Conservation (phyloP, 2,797 vertebrate genomes). For the Hapalemur alaotrensis region DNA sequence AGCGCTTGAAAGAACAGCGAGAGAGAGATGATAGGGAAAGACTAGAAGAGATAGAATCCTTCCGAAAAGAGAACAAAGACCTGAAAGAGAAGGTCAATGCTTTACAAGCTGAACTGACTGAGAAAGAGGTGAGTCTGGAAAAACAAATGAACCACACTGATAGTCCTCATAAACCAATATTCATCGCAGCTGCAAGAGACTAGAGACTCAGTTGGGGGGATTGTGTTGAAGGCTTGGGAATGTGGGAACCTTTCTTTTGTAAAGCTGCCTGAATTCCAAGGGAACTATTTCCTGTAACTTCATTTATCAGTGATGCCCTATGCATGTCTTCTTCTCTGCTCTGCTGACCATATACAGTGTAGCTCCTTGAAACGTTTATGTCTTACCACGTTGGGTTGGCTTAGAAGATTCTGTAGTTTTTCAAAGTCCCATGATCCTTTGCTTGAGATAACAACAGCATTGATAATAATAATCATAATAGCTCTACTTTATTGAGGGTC, state of each 20-base stretch:
- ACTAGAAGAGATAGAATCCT: constrained; percentile 95
- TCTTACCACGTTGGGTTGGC: not conserved
- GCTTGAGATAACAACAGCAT: not conserved
- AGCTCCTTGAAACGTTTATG: not conserved
- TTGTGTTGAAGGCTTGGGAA: not conserved
- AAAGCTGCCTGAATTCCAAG: not conserved
- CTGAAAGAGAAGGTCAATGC: constrained; percentile 97
- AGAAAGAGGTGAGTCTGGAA: constrained; percentile 94
- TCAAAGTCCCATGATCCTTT: not conserved
- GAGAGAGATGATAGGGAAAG: constrained; percentile 97
- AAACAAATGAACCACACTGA: not conserved
- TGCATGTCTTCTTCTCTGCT: not conserved
- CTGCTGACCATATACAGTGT: not conserved
- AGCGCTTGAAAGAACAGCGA: constrained; percentile 98
- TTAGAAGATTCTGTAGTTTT: not conserved
- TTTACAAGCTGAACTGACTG: constrained; percentile 96
- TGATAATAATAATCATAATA: not conserved
- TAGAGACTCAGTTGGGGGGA: not conserved
- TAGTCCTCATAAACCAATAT: not conserved
- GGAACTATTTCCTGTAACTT: not conserved
- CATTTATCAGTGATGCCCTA: not conserved
- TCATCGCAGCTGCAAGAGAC: not conserved
- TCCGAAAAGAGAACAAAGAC: constrained; percentile 99
- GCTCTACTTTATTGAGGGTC: not conserved
- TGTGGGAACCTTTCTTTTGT: not conserved